Evolutionary conservation across 2,888 invertebrate genomes (phyloP).

Genomic region (Microplitis deprimator): DNA sequence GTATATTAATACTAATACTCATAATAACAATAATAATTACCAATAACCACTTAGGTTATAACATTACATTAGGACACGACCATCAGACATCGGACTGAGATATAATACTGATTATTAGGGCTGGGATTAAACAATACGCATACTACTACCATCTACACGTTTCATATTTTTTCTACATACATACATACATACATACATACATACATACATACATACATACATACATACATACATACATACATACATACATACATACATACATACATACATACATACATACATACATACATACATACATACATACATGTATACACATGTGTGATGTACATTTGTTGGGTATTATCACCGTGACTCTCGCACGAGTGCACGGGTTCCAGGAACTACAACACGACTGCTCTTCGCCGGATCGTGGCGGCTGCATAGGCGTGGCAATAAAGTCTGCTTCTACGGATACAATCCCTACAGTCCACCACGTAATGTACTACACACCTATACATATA

Average conservation of each 20-base stretch:
- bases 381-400: conserved; percentile 40
- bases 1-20: too few species aligned
- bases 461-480: conserved; percentile 7
- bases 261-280: not conserved
- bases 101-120: not conserved
- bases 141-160: too few species aligned
- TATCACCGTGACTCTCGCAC: conserved; percentile 40
- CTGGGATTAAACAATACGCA: not conserved
- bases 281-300: not conserved
- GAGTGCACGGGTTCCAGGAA: conserved; percentile 41
- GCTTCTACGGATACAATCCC: conserved; percentile 14
- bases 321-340: conserved; percentile 20
- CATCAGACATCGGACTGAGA: not conserved
- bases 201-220: not conserved
- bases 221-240: not conserved
- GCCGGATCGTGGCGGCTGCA: conserved; percentile 49
- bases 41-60: too few species aligned
- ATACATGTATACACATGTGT: not conserved
- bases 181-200: not conserved
- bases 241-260: not conserved
- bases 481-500: not conserved
- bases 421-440: conserved; percentile 51
- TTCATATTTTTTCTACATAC: not conserved
- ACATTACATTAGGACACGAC: too few species aligned
- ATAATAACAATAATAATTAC: too few species aligned